A percentile compares a stretch with the other conserved stretches of the same genome.
Conservation (phyloP, 2,888 invertebrate genomes). For the Dendrolimus pini region DNA sequence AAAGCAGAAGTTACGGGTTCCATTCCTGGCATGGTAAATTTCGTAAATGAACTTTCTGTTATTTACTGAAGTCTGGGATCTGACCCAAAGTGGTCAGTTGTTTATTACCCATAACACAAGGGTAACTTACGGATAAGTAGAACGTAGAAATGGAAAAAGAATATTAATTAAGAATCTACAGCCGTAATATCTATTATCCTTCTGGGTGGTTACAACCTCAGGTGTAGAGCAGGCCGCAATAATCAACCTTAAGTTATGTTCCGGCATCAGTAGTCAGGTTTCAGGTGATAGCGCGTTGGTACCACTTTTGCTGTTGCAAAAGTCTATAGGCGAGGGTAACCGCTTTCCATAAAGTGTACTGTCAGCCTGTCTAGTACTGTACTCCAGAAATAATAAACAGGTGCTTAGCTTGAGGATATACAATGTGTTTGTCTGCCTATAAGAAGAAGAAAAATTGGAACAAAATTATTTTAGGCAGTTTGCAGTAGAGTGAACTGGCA, state of each 20-base stretch:
- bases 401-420: not conserved
- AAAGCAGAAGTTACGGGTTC: too few species aligned
- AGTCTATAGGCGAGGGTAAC: not conserved
- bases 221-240: not conserved
- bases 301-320: not conserved
- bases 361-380: not conserved
- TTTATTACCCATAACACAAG: too few species aligned
- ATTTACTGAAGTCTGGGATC: too few species aligned
- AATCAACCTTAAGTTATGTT: not conserved
- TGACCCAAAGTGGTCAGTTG: too few species aligned
- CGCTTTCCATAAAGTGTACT: not conserved
- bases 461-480: too few species aligned
- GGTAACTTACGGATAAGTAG: not conserved
- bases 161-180: not conserved
- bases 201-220: not conserved
- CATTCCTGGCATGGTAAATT: too few species aligned
- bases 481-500: too few species aligned
- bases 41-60: too few species aligned
- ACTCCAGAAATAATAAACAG: not conserved
- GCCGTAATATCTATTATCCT: not conserved
- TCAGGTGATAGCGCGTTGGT: not conserved
- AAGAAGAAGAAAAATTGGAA: too few species aligned
- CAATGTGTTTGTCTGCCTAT: too few species aligned
- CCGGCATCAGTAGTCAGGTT: not conserved
- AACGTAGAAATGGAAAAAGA: not conserved